Base-by-base conservation (phyloP, 2,797 vertebrate species). In the Gymnothorax reevesii region DNA sequence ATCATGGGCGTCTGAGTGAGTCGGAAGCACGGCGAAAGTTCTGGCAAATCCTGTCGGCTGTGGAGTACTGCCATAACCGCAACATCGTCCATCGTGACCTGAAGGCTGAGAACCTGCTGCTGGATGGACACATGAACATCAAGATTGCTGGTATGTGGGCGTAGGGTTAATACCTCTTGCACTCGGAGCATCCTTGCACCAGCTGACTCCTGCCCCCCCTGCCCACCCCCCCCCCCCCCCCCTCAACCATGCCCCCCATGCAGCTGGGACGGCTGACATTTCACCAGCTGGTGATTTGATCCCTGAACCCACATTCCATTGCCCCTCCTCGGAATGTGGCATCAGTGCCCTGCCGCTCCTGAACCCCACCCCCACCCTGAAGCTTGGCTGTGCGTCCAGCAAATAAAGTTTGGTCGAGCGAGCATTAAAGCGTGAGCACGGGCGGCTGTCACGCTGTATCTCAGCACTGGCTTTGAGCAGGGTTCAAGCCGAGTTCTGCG, bases 81-180 rank as follows among this genome's bases (percentile, higher is more conserved):
- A 98, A 98, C 91, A 97, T 99, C 80, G 98, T 99, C 82, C 98
- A 99, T 93, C 95, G 98, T 55, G 98, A 99, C 93, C 96, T 99
- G 89, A 99, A 99, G 91, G 98, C 98, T 2, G 98, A 99, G 94
- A 99, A 99, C 89, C 96, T 99, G 73, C 93, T 99, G 90, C 96
- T 99, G 3, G 98, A 99, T 83, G 97, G 92, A 90, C 97, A 99
- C 92, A 99, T 99, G 98, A 99, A 99, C 94, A 99, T 99, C 95
- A 99, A 99, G 95, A 99, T 99, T 89, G 98, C 98, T 98, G 98
- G 98, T 98, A 96, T 71, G 60, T 62, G 59, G 59, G 59, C 7
- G 13, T 4, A 27, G 69, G 62, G 4, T 15, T 69, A n/a, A 9
- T 1, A 12, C 10, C 69, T 73, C 69, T 73, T 25, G 7, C 69